Evolutionary conservation across 1,140 invertebrate genomes (phyloP), one percentile per base, ranked within the genome.

Genomic region (Anastatus disparis): DNA sequence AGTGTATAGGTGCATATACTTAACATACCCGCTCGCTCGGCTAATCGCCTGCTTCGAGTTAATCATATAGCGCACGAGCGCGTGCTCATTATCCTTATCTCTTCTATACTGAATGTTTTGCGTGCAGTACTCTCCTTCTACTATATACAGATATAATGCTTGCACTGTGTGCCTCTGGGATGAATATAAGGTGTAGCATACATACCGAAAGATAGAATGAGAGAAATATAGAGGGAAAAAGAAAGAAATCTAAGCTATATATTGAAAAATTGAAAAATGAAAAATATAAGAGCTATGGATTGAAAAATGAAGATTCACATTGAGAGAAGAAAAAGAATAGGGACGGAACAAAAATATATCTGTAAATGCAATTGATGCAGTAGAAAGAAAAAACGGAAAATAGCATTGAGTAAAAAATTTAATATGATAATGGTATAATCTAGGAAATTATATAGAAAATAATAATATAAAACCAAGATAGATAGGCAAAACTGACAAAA

Each of bases 41-140:
- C 68, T 70, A 70, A 70, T 63, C 59, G 50, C 20, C 59, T 48
- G 52, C 27, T 63, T 46, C 68, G 52, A 63, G 50, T 56, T 56
- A 63, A 70, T 70, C 59, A 64, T 63, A 55, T 12, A 22, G 40
- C 29, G 26, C 56, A 22, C 35, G 48, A 29, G 68, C 59, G 26
- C 35, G n/a, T 10, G 59, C 59, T 70, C 48, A 46, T 62, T 70
- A 70, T 53, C 67, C 50, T 70, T 70, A 70, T 70, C 67, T 61
- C 13, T 20, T n/a, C n/a, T n/a, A 3, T 29, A 24, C 17, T 26
- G 58, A 31, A 70, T 53, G 67, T 38, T 55, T 42, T 62, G 58
- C 56, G 58, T 29, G 67, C 29, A n/a, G n/a, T n/a, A n/a, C n/a
- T n/a, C n/a, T n/a, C n/a, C n/a, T n/a, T n/a, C n/a, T n/a, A n/a